phyloP scores from a whole-genome alignment of 2,113 vertebrate genomes.

The Coracopsis vasa region DNA sequence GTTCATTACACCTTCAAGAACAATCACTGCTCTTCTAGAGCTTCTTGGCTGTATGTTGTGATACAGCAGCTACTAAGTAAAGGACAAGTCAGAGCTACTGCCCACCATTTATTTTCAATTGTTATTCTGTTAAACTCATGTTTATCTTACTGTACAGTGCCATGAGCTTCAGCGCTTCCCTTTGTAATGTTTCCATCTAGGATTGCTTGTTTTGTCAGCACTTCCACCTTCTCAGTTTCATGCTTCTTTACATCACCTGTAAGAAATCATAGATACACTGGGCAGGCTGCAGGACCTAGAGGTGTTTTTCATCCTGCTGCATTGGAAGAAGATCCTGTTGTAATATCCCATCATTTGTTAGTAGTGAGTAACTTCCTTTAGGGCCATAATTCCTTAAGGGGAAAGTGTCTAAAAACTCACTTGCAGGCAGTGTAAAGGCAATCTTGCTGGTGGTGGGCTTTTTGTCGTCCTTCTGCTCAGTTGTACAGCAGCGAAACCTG shows the following conservation, averaged over 20 bases:
- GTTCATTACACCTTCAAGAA: background rate
- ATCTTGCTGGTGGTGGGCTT: conserved; percentile 73
- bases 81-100: background rate
- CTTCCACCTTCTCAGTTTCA: conserved; percentile 77
- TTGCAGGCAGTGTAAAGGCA: conserved; percentile 68
- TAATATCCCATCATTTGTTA: background rate
- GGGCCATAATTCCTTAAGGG: background rate
- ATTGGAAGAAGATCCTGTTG: background rate
- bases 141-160: conserved; percentile 90
- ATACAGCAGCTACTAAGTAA: background rate
- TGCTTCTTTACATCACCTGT: conserved; percentile 62
- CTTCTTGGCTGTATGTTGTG: background rate
- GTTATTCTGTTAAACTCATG: background rate
- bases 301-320: background rate
- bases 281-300: background rate
- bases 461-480: conserved; percentile 64
- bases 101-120: background rate
- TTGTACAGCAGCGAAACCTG: conserved; percentile 67
- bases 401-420: conserved; percentile 49
- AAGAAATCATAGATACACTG: background rate
- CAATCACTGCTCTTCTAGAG: background rate
- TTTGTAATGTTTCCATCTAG: conserved; percentile 82
- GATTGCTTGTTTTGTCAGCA: conserved; percentile 85
- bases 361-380: background rate
- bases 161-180: conserved; percentile 87